These are phyloP conservation scores for Apocheima hispidaria DNA, from an alignment of 2,888 invertebrate genomes.

Conservation along the genomic window DNA sequence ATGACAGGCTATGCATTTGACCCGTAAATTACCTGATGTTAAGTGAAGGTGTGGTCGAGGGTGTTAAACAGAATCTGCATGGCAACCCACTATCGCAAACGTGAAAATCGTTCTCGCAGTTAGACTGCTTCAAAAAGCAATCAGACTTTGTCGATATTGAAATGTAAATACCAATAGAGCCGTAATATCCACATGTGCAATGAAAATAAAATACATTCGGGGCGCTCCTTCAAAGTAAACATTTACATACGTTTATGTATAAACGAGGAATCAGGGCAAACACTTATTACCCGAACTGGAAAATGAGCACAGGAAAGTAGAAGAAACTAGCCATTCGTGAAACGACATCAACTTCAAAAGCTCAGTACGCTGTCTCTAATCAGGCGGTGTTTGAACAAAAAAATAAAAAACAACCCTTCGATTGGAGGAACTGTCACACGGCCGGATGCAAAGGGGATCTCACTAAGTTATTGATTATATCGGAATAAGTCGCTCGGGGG, in stretches of 20 bases:
- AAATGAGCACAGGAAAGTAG: constrained; percentile 62
- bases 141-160: constrained; percentile 45
- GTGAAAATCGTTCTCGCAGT: constrained; percentile 30
- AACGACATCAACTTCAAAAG: constrained; percentile 78
- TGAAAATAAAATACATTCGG: constrained; percentile 43
- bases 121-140: constrained; percentile 43
- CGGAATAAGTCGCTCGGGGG: constrained; percentile 83
- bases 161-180: constrained; percentile 47
- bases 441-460: constrained; percentile 86
- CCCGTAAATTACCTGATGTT: too few relatives aligned
- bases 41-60: too few relatives aligned
- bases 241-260: constrained; percentile 63
- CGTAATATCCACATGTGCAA: constrained; percentile 47
- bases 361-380: constrained; percentile 75
- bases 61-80: too few relatives aligned
- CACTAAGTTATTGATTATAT: constrained; percentile 87
- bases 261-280: constrained; percentile 66
- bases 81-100: constrained; percentile 18
- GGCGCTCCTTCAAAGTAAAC: constrained; percentile 49
- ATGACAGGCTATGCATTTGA: too few relatives aligned
- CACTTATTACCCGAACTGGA: constrained; percentile 67
- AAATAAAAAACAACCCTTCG: constrained; percentile 69
- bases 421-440: constrained; percentile 84
- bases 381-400: constrained; percentile 83
- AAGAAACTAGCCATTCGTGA: constrained; percentile 69